Evolutionary conservation across 2,888 invertebrate genomes (phyloP).

Genomic region (Apantesis nais): DNA sequence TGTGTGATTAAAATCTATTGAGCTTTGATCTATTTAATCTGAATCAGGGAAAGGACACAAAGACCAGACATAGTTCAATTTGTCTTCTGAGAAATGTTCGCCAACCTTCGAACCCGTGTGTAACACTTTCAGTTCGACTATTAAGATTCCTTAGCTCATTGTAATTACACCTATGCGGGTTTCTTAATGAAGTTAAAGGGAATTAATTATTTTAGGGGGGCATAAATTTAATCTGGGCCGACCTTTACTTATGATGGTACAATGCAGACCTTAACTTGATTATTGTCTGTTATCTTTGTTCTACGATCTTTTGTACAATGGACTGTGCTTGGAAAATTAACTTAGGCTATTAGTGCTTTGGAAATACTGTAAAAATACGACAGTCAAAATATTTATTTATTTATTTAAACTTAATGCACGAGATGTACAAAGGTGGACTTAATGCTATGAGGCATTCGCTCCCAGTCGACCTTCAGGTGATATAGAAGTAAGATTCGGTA

Average conservation of each 20-base stretch:
- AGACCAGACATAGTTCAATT: not conserved
- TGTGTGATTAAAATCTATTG: no score
- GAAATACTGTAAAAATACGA: slow-evolving; percentile 1
- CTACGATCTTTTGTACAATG: slow-evolving; percentile 52
- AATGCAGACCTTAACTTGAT: slow-evolving; percentile 67
- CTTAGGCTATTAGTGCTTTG: slow-evolving; percentile 9
- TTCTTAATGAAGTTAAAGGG: slow-evolving; percentile 85
- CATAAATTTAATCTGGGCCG: slow-evolving; percentile 81
- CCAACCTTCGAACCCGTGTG: slow-evolving; percentile 48
- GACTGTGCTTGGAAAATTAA: slow-evolving; percentile 34
- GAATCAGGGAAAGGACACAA: not conserved
- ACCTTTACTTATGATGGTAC: slow-evolving; percentile 77
- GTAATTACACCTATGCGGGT: slow-evolving; percentile 86
- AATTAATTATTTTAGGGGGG: slow-evolving; percentile 83
- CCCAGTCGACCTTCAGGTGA: no score
- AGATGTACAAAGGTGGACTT: no score
- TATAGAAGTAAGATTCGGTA: no score
- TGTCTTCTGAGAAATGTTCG: slow-evolving; percentile 2
- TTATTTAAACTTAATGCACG: no score
- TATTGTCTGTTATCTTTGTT: slow-evolving; percentile 61
- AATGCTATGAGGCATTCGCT: no score
- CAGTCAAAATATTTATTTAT: no score
- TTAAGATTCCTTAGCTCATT: slow-evolving; percentile 84
- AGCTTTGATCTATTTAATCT: no score
- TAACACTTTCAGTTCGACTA: slow-evolving; percentile 77